phyloP scores from a whole-genome alignment of 2,113 vertebrate species.

The Pteronura brasiliensis region DNA sequence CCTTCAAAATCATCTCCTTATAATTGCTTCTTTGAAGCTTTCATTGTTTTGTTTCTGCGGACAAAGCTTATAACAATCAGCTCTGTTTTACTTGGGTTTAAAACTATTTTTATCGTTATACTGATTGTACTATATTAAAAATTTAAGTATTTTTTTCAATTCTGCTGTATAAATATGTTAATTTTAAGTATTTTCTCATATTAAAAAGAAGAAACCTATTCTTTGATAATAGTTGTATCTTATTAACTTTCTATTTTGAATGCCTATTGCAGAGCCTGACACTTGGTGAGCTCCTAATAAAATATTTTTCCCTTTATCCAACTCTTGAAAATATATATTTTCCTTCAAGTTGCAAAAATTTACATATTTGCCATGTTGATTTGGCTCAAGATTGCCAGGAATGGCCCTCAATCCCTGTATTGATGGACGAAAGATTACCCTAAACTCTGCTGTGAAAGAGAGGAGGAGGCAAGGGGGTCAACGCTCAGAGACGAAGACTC shows the following conservation, averaged over 20 bases:
- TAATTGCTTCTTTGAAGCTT: not conserved
- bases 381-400: not conserved
- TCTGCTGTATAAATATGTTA: not conserved
- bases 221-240: not conserved
- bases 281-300: not conserved
- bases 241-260: not conserved
- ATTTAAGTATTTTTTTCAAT: not conserved
- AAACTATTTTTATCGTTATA: not conserved
- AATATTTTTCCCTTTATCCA: not conserved
- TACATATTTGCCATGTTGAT: not conserved
- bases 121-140: not conserved
- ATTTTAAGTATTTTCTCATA: not conserved
- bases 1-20: not conserved
- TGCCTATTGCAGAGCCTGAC: not conserved
- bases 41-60: not conserved
- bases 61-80: not conserved
- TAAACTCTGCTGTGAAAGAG: no score
- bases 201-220: not conserved
- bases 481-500: no score
- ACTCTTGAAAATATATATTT: not conserved
- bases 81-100: not conserved
- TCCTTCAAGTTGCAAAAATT: not conserved
- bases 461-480: no score
- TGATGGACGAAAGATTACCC: no score
- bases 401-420: no score